Conservation (phyloP, 2,113 vertebrate genomes). For the Eulemur macaco region DNA sequence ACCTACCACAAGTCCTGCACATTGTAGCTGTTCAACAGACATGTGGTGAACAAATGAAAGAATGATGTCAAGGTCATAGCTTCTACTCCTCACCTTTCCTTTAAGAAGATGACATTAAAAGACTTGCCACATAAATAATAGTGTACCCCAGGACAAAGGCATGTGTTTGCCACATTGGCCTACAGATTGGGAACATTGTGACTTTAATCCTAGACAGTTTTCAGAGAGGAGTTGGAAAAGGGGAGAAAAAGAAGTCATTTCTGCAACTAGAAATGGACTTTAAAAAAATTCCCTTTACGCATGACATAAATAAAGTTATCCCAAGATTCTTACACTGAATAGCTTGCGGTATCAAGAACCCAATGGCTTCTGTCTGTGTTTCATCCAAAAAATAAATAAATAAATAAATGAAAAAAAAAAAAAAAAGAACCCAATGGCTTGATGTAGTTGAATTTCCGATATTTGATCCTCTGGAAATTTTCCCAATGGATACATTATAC, state of each 20-base stretch:
- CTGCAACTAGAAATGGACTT: not conserved
- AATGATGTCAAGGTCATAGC: not conserved
- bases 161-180: not conserved
- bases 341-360: not conserved
- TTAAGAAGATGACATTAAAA: not conserved
- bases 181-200: not conserved
- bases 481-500: constrained; percentile 4
- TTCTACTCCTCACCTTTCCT: not conserved
- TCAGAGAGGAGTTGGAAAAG: not conserved
- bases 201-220: not conserved
- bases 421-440: not conserved
- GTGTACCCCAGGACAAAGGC: not conserved
- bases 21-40: not conserved
- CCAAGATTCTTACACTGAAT: not conserved
- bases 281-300: not conserved
- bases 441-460: constrained; percentile 39
- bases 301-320: constrained; percentile 14
- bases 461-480: constrained; percentile 42
- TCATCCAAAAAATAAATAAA: too few relatives aligned
- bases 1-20: not conserved
- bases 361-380: not conserved
- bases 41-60: not conserved
- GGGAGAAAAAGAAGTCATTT: not conserved
- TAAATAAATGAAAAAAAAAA: too few relatives aligned
- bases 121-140: not conserved